Evolutionary conservation across 2,888 invertebrate species (phyloP).

Genomic region (Onthophagus sagittarius): DNA sequence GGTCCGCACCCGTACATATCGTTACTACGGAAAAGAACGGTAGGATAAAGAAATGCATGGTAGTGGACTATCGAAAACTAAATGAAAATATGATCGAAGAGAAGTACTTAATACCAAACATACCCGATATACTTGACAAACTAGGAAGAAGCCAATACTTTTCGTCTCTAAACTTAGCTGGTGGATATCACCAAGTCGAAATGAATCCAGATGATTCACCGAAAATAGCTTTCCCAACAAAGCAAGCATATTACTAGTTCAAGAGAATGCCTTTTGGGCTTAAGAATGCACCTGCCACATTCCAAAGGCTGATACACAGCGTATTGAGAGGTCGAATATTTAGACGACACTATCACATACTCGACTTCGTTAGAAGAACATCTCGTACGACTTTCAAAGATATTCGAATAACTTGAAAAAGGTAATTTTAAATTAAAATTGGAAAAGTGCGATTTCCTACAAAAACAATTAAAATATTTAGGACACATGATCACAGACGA

Average conservation of each 20-base stretch:
- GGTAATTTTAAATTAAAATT: slow-evolving; percentile 11
- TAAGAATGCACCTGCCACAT: too few species aligned
- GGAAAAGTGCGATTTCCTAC: too few species aligned
- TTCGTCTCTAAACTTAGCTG: too few species aligned
- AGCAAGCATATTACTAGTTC: too few species aligned
- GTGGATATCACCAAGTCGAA: too few species aligned
- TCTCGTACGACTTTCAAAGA: slow-evolving; percentile 28
- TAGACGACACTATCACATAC: slow-evolving; percentile 37
- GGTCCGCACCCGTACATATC: background rate
- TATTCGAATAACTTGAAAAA: slow-evolving; percentile 27
- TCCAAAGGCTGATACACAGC: too few species aligned
- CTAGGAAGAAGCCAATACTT: too few species aligned
- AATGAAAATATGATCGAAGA: slow-evolving; percentile 3
- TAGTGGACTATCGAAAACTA: slow-evolving; percentile 1
- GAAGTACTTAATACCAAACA: slow-evolving; percentile 9
- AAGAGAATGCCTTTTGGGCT: too few species aligned
- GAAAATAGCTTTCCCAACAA: too few species aligned
- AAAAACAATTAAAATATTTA: too few species aligned
- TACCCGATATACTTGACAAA: background rate
- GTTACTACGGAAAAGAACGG: background rate
- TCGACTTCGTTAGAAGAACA: slow-evolving; percentile 33
- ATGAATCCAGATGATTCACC: too few species aligned
- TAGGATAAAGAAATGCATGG: slow-evolving; percentile 2
- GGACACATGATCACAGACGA: too few species aligned
- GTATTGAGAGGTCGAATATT: slow-evolving; percentile 27